These are phyloP conservation scores for Melanophora roralis DNA, from an alignment of 2,888 invertebrate genomes.

Conservation along the genomic window DNA sequence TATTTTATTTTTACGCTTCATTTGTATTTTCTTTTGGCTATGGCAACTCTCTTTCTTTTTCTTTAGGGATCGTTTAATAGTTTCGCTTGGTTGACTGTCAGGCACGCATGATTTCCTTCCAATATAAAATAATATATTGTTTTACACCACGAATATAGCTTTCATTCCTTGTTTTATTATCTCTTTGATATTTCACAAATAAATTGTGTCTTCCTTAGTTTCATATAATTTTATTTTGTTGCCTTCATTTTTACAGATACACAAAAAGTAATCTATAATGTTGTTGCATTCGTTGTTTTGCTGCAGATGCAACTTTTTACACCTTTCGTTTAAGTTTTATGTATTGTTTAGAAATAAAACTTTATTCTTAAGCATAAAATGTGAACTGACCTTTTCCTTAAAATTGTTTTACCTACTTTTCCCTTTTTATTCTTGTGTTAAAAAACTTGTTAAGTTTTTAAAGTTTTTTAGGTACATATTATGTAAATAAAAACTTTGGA, in stretches of 20 bases:
- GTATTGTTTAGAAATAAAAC: conserved; percentile 46
- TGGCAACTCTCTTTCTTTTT: not conserved
- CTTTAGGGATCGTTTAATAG: not conserved
- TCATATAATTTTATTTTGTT: conserved; percentile 11
- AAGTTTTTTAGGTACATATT: not conserved
- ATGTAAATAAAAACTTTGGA: conserved; percentile 4
- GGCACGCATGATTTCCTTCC: not conserved
- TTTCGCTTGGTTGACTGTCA: not conserved
- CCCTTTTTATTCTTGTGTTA: not conserved
- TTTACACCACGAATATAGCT: not conserved
- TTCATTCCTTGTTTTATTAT: conserved; percentile 5
- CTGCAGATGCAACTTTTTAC: not conserved
- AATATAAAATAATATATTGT: conserved; percentile 10
- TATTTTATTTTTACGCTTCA: no score
- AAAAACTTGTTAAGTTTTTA: not conserved
- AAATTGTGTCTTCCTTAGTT: conserved; percentile 21
- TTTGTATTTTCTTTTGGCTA: no score
- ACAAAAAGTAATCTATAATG: conserved; percentile 12
- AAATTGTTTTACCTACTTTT: conserved; percentile 23
- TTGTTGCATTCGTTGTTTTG: not conserved
- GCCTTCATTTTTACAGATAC: conserved; percentile 20
- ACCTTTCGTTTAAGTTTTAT: conserved; percentile 5
- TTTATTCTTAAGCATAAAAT: conserved; percentile 47
- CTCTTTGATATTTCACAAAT: not conserved
- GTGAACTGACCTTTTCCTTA: conserved; percentile 3